Conservation (phyloP, 2,113 vertebrate species). For the Tachysurus vachellii region DNA sequence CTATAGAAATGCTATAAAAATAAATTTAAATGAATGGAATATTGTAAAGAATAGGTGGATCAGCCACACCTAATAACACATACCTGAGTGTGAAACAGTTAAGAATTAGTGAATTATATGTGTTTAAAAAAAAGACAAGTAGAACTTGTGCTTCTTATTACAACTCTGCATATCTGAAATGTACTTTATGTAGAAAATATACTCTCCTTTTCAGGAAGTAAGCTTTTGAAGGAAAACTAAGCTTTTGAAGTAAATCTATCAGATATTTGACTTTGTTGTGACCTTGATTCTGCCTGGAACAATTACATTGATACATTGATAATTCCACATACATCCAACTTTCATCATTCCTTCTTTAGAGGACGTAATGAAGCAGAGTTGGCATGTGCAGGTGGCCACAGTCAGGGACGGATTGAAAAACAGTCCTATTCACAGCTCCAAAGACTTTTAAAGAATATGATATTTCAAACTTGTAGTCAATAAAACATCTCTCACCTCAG, state of each 20-base stretch:
- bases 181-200: too few relatives aligned
- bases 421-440: not conserved
- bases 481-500: conserved; percentile 61
- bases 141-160: not conserved
- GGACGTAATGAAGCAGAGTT: not conserved
- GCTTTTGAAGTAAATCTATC: not conserved
- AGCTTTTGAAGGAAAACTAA: not conserved
- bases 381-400: not conserved
- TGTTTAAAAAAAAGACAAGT: not conserved
- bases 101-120: too few relatives aligned
- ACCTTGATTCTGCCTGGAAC: not conserved
- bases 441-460: not conserved
- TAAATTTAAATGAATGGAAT: too few relatives aligned
- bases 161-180: not conserved
- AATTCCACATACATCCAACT: not conserved
- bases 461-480: not conserved
- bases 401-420: too few relatives aligned
- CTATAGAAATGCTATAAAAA: too few relatives aligned
- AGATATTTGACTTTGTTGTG: not conserved
- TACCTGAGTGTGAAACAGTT: too few relatives aligned
- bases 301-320: not conserved
- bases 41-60: too few relatives aligned
- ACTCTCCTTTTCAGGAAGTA: too few relatives aligned
- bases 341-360: not conserved
- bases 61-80: too few relatives aligned